A percentile compares a stretch with the other conserved stretches of the same genome.
phyloP scores from a whole-genome alignment of 2,797 vertebrate species.

The Taeniopygia guttata region DNA sequence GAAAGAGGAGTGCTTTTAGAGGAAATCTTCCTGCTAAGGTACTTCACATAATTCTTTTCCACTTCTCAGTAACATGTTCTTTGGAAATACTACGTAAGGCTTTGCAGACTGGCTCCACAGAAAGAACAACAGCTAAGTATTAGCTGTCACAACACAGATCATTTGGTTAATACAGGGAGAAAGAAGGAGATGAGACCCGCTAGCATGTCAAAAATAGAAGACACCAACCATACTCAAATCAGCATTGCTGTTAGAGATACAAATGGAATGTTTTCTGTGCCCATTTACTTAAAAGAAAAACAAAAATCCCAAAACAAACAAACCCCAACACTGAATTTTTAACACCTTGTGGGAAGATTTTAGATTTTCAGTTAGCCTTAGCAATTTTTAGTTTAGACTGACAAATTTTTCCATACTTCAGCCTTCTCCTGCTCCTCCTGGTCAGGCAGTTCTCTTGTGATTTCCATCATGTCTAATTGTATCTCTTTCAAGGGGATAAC shows the following conservation, averaged over 20 bases:
- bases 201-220: background rate
- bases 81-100: background rate
- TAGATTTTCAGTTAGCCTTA: background rate
- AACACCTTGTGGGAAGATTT: background rate
- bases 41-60: background rate
- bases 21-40: background rate
- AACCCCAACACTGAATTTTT: background rate
- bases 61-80: background rate
- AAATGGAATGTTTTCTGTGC: background rate
- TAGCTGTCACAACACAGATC: background rate
- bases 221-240: background rate
- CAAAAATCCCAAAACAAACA: background rate
- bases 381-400: background rate
- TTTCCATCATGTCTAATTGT: background rate
- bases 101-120: background rate
- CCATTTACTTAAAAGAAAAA: background rate
- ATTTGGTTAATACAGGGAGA: background rate
- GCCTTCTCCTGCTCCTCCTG: background rate
- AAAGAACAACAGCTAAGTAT: background rate
- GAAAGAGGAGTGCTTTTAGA: background rate
- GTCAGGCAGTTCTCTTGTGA: rapidly evolving
- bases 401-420: background rate
- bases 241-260: background rate
- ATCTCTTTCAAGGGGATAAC: background rate
- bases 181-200: background rate